Conservation (phyloP, 2,888 invertebrate species). For the Aproaerema taeniolella region DNA sequence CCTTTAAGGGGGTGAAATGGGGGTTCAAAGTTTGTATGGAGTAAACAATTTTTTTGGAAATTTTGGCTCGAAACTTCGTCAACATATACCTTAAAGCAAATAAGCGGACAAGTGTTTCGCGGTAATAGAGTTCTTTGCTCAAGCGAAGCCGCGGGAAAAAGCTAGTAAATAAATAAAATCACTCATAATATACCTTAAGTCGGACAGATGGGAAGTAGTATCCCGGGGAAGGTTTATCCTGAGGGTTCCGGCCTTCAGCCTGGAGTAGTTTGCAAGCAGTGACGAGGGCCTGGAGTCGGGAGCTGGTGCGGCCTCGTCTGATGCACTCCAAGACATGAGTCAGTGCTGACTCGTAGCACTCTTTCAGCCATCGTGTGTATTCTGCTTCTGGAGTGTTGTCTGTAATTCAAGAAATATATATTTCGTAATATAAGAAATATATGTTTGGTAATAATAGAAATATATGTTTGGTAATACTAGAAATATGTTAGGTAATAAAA, state of each 20-base stretch:
- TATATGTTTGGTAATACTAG: conserved; percentile 14
- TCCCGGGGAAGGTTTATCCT: conserved; percentile 64
- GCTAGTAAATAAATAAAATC: no score
- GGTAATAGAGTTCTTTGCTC: no score
- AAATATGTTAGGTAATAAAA: neutral
- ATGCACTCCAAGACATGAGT: conserved; percentile 77
- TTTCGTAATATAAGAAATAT: no score
- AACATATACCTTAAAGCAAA: no score
- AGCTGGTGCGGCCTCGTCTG: conserved; percentile 61
- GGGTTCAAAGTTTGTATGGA: no score
- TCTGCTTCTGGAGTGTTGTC: conserved; percentile 76
- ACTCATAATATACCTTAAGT: no score
- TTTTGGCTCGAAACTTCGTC: no score
- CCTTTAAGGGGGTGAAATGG: no score
- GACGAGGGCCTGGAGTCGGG: conserved; percentile 80
- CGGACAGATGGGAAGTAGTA: conserved; percentile 82
- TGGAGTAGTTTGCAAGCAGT: conserved; percentile 85
- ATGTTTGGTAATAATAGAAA: conserved; percentile 18
- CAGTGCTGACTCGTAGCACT: conserved; percentile 83
- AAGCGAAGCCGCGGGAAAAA: no score
- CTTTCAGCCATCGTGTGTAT: conserved; percentile 82
- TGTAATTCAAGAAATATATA: no score
- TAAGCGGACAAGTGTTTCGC: no score
- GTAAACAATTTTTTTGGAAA: no score
- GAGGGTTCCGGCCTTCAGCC: conserved; percentile 83